Evolutionary conservation across 2,888 invertebrate species (phyloP), one percentile per base, ranked within the genome.

Genomic region (Eristalis pertinax): DNA sequence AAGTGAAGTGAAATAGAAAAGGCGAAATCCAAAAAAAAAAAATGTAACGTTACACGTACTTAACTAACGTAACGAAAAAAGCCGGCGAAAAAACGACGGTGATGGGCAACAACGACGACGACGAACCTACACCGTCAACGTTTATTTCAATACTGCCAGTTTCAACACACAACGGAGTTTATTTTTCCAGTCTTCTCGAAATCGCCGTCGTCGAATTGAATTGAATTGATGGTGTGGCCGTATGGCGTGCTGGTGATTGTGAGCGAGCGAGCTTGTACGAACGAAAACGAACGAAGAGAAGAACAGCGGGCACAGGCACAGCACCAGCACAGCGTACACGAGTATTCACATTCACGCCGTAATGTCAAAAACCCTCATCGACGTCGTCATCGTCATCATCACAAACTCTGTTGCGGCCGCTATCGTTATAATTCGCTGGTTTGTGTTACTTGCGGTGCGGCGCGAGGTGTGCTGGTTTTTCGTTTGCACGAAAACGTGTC

Each of bases 381-480:
- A n/a, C 72, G 64, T 58, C 79, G 64, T 64, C 76, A 73, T 74
- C 32, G 43, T 81, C 75, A 69, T 64, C 85, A 64, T 75, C 82
- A 50, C 60, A 58, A 68, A 68, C 79, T 70, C 72, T 82, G 32
- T n/a, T 43, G 43, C 43, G 15, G 79, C 41, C 69, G 75, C 56
- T 64, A 97, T 92, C 97, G 97, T 0, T 97, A 32, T 32, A 97
- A 50, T 50, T 50, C 50, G 50, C 50, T 50, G 19, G 50, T n/a
- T 11, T 64, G 32, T 35, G 50, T 74, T 77, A 68, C 65, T 62
- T n/a, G n/a, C 64, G 82, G n/a, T n/a, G n/a, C n/a, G 63, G 78
- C 35, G 76, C 50, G 50, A 35, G 60, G 56, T 78, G 75, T 78
- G 82, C 74, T 75, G 86, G 82, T 86, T 86, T 86, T 82, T 82